These are phyloP conservation scores for Lasioglossum baleicum DNA, from an alignment of 1,140 invertebrate species.

Conservation along the genomic window DNA sequence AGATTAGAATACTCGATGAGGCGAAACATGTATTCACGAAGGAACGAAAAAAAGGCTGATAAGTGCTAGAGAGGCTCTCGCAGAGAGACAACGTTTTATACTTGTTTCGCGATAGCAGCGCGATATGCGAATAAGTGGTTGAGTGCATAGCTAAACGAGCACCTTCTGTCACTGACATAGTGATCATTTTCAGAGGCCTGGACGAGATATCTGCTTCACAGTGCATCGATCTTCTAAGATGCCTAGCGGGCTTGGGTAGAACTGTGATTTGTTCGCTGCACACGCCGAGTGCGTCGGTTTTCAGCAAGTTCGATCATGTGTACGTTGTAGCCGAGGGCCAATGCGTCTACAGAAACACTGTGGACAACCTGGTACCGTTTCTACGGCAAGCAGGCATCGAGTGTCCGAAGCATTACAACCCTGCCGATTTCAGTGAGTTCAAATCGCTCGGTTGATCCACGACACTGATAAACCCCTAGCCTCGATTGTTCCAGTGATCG, in stretches of 20 bases:
- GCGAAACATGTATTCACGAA: too few species aligned
- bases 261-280: slow-evolving; percentile 96
- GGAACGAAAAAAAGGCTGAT: too few species aligned
- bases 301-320: slow-evolving; percentile 88
- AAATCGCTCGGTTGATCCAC: neutral
- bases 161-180: too few species aligned
- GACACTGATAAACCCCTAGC: too few species aligned
- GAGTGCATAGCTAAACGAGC: neutral
- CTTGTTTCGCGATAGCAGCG: too few species aligned
- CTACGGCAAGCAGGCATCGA: slow-evolving; percentile 83
- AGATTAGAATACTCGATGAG: too few species aligned
- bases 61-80: too few species aligned
- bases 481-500: slow-evolving; percentile 83
- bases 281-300: slow-evolving; percentile 91
- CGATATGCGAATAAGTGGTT: too few species aligned
- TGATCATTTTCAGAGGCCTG: slow-evolving; percentile 82
- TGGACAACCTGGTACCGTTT: slow-evolving; percentile 85
- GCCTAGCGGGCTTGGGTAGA: slow-evolving; percentile 87
- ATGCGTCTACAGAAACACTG: slow-evolving; percentile 87
- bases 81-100: too few species aligned
- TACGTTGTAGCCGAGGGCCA: slow-evolving; percentile 87
- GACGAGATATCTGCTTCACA: slow-evolving; percentile 89
- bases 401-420: slow-evolving; percentile 89
- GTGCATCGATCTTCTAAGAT: slow-evolving; percentile 87
- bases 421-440: slow-evolving; percentile 89